Evolutionary conservation across 2,113 vertebrate genomes (phyloP), one percentile per base, ranked within the genome.

Genomic region (Eidolon helvum): DNA sequence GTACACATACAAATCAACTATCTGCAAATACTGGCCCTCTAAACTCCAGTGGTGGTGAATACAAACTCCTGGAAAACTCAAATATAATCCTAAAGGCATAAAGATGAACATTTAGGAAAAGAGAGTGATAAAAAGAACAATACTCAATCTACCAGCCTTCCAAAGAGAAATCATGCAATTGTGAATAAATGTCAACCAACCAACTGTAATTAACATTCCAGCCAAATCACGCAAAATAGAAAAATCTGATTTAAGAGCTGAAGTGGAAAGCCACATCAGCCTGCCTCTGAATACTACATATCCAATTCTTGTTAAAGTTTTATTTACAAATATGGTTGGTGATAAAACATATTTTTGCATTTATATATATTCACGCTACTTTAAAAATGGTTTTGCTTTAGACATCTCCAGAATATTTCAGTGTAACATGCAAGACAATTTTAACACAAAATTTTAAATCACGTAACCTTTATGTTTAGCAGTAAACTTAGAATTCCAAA

Each of bases 371-470:
- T 90, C 91, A 96, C 48, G 71, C 86, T 83, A 86, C 28, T 86
- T 90, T 87, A 71, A 92, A 87, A 78, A 75, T 12, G 53, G 38
- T 95, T 94, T 92, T 91, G 28, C 72, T 48, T 86, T 71, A 90
- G 85, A 94, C 83, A 97, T 71, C 66, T 90, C 93, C 85, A 90
- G 45, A 96, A 72, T 85, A 87, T 65, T 96, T 96, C 65, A 72
- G 28, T 72, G 77, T 74, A 97, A 93, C 97, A 98, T 98, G 97
- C 97, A 98, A 97, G 43, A 96, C 75, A 97, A 82, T 87, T 97
- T 57, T 92, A 96, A 94, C 48, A 93, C 57, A 84, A n/a, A 53
- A 75, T 43, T 90, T 90, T 90, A 7, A 71, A 97, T 86, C 53
- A 96, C 65, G 48, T 78, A 94, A 71, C 55, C 84, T 95, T 96